These are phyloP conservation scores for Nothobranchius furzeri DNA, from an alignment of 2,113 vertebrate genomes.

Conservation along the genomic window DNA sequence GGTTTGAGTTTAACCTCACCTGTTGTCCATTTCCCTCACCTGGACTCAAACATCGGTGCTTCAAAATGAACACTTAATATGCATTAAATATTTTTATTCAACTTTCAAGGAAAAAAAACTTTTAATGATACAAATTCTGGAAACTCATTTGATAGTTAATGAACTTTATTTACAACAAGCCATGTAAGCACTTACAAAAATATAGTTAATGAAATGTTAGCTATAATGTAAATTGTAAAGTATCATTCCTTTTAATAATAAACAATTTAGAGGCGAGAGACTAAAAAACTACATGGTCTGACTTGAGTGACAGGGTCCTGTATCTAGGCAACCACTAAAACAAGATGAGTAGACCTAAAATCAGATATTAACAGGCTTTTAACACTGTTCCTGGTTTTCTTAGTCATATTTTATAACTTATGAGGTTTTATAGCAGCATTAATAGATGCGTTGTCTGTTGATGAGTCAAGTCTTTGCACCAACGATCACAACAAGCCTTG, in stretches of 20 bases:
- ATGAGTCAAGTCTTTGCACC: neutral
- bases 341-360: neutral
- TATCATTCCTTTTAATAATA: neutral
- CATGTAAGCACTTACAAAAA: constrained; percentile 50
- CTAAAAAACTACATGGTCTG: neutral
- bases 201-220: constrained; percentile 22
- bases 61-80: no score
- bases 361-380: no score
- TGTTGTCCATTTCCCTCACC: neutral
- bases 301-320: constrained; percentile 43
- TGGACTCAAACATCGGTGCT: no score
- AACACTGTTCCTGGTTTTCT: neutral
- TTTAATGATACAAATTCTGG: constrained; percentile 77
- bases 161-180: constrained; percentile 73
- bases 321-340: constrained; percentile 64
- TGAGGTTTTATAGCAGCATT: neutral
- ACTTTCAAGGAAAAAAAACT: neutral
- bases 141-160: constrained; percentile 73
- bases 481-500: constrained; percentile 29
- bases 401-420: no score
- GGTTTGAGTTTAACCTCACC: neutral
- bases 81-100: no score
- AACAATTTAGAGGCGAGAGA: no score
- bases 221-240: neutral
- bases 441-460: no score